Conservation (phyloP, 2,113 vertebrate species). For the Ailurus styani region DNA sequence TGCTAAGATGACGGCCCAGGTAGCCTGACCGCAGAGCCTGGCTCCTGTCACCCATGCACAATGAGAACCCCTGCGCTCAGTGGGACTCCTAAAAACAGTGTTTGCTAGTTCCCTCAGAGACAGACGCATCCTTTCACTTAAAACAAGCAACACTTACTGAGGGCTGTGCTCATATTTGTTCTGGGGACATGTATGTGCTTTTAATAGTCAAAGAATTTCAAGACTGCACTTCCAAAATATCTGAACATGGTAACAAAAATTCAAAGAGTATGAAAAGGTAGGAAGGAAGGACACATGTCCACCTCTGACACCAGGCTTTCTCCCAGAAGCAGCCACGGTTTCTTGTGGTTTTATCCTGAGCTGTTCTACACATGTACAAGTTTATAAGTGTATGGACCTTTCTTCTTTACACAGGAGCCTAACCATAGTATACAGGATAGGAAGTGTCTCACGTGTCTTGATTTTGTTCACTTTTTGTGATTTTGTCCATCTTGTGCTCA, state of each 20-base stretch:
- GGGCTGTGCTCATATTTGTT: neutral
- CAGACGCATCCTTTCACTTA: neutral
- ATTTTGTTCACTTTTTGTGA: neutral
- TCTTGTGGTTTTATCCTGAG: neutral
- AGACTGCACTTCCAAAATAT: neutral
- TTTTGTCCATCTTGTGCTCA: neutral
- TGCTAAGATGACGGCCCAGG: neutral
- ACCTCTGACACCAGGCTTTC: neutral
- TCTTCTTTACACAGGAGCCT: neutral
- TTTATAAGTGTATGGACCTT: neutral
- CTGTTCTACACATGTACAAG: neutral
- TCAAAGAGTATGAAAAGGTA: neutral
- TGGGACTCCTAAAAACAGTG: neutral
- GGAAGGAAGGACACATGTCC: too few species aligned
- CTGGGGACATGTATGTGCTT: neutral
- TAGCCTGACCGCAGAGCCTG: neutral
- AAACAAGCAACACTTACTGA: neutral
- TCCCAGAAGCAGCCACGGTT: neutral
- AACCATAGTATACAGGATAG: neutral
- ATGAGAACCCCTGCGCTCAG: accelerated
- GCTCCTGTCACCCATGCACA: neutral
- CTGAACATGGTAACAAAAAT: neutral
- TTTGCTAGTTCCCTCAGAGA: neutral
- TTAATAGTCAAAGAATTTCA: neutral
- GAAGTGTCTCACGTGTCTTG: neutral